Conservation (phyloP, 2,888 invertebrate species). For the Patella ulyssiponensis region DNA sequence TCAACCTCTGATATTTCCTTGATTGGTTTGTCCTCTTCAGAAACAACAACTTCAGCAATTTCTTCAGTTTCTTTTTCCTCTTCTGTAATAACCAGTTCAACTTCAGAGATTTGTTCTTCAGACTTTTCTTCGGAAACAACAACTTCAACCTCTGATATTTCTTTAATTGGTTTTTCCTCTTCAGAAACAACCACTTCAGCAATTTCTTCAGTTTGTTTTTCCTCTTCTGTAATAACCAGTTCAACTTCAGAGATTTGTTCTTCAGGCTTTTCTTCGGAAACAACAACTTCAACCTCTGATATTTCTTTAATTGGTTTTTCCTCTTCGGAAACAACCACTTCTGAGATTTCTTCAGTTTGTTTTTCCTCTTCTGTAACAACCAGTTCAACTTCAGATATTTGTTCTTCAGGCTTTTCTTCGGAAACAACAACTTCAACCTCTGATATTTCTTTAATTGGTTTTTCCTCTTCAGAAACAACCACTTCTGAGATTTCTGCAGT, state of each 20-base stretch:
- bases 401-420: conserved; percentile 13
- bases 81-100: neutral
- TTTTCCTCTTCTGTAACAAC: conserved; percentile 14
- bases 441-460: conserved; percentile 8
- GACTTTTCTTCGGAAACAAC: conserved; percentile 21
- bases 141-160: neutral
- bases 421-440: conserved; percentile 23
- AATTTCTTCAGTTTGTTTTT: conserved; percentile 13
- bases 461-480: conserved; percentile 13
- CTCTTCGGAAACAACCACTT: conserved; percentile 13
- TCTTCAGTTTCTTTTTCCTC: neutral
- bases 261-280: conserved; percentile 16
- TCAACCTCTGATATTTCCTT: neutral
- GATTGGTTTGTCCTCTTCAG: neutral
- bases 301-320: neutral
- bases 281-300: conserved; percentile 17
- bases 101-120: conserved; percentile 19
- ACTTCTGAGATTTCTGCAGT: conserved; percentile 25
- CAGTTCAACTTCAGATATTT: conserved; percentile 19
- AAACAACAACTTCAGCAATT: neutral
- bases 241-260: conserved; percentile 20
- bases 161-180: conserved; percentile 17
- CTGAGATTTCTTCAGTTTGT: neutral
- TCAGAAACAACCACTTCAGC: conserved; percentile 12
- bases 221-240: conserved; percentile 12